Evolutionary conservation across 2,113 vertebrate genomes (phyloP), one percentile per base, ranked within the genome.

Genomic region (Etheostoma spectabile): DNA sequence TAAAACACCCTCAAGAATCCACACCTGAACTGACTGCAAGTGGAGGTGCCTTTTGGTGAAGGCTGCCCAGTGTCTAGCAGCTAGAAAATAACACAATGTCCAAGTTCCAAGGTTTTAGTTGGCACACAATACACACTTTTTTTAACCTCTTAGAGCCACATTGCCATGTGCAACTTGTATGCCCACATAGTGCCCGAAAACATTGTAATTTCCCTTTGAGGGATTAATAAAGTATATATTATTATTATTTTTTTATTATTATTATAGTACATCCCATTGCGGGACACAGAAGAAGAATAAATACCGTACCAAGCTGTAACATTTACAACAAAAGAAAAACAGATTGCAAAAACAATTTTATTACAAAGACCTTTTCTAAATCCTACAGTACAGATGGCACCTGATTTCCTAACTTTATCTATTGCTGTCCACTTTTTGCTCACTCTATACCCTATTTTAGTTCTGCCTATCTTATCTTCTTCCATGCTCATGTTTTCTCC

Each of bases 321-420:
- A 80, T 51, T 27, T 18, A 21, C 12, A 57, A 62, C 19, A 49
- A 63, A 57, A 64, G 13, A 27, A 52, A 19, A 52, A 53, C 27
- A 7, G 8, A 19, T 6, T 49, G 19, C 8, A 12, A 21, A 21
- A 49, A 33, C 38, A 33, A 15, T 22, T 11, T 30, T 24, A 4
- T 4, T 19, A n/a, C 53, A 67, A 15, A 46, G 67, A 70, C 49
- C 45, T 33, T 62, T 10, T 21, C 27, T 46, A 48, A 59, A 62
- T 66, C 64, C 12, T 30, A 30, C 4, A 22, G 14, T 63, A 74
- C 16, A 73, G 14, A 13, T 73, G 49, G 22, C 51, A 46, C 33
- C 33, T 57, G 21, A 69, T 73, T 73, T 51, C 67, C 49, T 66
- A 18, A 61, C 45, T 51, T 61, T 52, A 61, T 64, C 22, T 22